Conservation (phyloP, 2,888 invertebrate genomes). For the Saturnia japonica region DNA sequence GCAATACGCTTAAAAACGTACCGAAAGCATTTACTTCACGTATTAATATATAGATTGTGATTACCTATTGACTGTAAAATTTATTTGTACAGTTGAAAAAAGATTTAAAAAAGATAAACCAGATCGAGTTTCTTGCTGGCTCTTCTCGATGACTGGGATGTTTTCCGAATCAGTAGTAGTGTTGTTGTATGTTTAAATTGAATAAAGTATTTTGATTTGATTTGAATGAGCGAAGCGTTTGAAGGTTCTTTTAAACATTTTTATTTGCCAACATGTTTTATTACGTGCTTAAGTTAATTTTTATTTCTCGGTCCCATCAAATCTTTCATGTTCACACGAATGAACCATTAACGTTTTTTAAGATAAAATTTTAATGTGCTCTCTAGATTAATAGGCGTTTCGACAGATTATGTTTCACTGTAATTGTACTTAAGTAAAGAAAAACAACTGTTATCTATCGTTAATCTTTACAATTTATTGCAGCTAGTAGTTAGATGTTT, state of each 20-base stretch:
- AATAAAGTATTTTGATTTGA: too few relatives aligned
- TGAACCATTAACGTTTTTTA: conserved; percentile 50
- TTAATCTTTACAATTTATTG: conserved; percentile 77
- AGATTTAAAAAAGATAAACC: too few relatives aligned
- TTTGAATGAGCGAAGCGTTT: not conserved
- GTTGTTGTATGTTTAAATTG: too few relatives aligned
- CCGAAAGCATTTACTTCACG: too few relatives aligned
- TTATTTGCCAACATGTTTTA: conserved; percentile 18
- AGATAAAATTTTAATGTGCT: conserved; percentile 55
- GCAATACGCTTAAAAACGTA: too few relatives aligned
- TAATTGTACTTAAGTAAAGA: conserved; percentile 71
- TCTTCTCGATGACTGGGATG: too few relatives aligned
- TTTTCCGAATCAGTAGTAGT: too few relatives aligned
- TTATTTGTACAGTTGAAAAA: too few relatives aligned
- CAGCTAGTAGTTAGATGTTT: conserved; percentile 55
- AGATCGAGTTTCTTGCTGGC: too few relatives aligned
- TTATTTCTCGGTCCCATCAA: conserved; percentile 34
- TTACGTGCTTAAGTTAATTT: conserved; percentile 24
- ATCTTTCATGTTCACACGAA: conserved; percentile 50
- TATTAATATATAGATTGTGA: too few relatives aligned
- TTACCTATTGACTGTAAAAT: too few relatives aligned
- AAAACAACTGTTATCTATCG: conserved; percentile 72
- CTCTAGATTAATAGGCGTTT: conserved; percentile 69
- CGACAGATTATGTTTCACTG: conserved; percentile 70
- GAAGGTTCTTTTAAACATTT: not conserved